These are phyloP conservation scores for Anolis carolinensis DNA, from an alignment of 2,113 vertebrate genomes.

Conservation along the genomic window DNA sequence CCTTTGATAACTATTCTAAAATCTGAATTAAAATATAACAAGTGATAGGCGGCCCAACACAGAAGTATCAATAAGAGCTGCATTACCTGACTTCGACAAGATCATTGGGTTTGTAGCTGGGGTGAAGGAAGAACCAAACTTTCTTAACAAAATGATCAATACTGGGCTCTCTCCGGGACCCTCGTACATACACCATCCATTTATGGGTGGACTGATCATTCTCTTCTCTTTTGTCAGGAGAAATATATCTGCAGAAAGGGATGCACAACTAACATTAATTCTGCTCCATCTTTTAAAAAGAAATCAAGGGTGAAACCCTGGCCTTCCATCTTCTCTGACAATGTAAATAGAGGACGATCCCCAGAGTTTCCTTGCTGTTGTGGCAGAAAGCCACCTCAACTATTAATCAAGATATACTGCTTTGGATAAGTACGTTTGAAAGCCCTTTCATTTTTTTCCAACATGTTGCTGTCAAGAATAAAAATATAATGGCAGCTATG, in stretches of 20 bases:
- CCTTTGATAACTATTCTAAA: too few species aligned
- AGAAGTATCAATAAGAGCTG: not conserved
- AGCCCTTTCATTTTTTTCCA: not conserved
- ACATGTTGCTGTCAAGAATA: too few species aligned
- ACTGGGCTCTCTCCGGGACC: constrained; percentile 93
- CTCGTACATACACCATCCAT: constrained; percentile 98
- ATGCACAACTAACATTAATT: not conserved
- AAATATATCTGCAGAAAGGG: constrained; percentile 87
- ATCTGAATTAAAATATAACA: not conserved
- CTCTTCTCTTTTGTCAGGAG: constrained; percentile 96
- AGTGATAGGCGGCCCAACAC: constrained; percentile 9
- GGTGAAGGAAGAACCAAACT: constrained; percentile 99
- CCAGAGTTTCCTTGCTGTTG: too few species aligned
- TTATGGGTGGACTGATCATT: constrained; percentile 99
- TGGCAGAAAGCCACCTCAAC: too few species aligned
- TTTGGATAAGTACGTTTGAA: not conserved
- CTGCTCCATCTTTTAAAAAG: too few species aligned
- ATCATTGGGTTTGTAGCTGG: constrained; percentile 98
- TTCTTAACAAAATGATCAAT: constrained; percentile 99
- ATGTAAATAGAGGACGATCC: too few species aligned
- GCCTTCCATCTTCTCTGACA: too few species aligned
- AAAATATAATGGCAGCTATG: too few species aligned
- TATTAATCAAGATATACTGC: too few species aligned
- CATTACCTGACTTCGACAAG: constrained; percentile 96
- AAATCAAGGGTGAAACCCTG: not conserved